These are phyloP conservation scores for Eulithis testata DNA, from an alignment of 2,888 invertebrate species.

Conservation along the genomic window DNA sequence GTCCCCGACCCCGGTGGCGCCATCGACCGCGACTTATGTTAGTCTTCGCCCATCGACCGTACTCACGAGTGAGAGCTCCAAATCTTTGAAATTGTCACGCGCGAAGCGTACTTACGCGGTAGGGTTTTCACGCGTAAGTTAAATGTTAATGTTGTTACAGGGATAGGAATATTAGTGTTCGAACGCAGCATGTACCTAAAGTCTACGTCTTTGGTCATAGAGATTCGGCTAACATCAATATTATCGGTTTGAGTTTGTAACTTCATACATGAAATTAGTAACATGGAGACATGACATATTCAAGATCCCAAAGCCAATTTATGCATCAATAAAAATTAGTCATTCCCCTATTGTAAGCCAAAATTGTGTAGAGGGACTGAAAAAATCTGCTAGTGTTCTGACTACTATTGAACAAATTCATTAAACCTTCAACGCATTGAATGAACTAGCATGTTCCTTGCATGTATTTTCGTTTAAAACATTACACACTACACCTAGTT, in stretches of 20 bases:
- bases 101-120: conserved; percentile 56
- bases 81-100: conserved; percentile 57
- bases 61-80: conserved; percentile 49
- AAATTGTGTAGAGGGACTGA: conserved; percentile 4
- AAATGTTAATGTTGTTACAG: conserved; percentile 52
- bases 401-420: neutral
- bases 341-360: neutral
- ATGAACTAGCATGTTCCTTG: conserved; percentile 27
- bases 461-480: conserved; percentile 51
- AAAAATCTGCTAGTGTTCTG: conserved; percentile 3
- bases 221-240: conserved; percentile 14
- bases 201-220: conserved; percentile 16
- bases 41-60: conserved; percentile 56
- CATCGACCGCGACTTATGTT: conserved; percentile 53
- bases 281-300: conserved; percentile 41
- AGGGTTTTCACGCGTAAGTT: conserved; percentile 48
- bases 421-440: neutral
- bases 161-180: conserved; percentile 60
- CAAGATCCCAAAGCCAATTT: neutral
- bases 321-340: neutral
- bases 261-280: conserved; percentile 42
- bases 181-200: conserved; percentile 36
- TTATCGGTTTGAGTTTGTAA: conserved; percentile 31
- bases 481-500: conserved; percentile 12
- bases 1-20: conserved; percentile 33